phyloP scores from a whole-genome alignment of 2,113 vertebrate species.

The Pelecanoides urinatrix region DNA sequence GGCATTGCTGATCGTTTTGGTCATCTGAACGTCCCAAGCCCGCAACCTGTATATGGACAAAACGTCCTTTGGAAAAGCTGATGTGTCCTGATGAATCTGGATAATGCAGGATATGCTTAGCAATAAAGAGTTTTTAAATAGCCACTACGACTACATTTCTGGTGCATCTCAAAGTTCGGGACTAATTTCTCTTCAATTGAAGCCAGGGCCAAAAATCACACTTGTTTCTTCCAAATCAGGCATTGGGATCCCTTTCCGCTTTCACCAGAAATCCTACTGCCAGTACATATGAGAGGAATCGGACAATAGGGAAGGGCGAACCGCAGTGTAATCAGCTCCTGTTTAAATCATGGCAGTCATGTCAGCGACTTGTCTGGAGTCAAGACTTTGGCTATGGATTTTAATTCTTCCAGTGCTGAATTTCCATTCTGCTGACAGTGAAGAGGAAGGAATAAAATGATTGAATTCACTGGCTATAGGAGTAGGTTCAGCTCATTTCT shows the following conservation, averaged over 20 bases:
- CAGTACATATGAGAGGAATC: accelerated
- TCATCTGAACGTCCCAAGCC: background rate
- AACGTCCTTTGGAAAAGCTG: background rate
- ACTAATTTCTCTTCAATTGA: background rate
- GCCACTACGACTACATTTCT: background rate
- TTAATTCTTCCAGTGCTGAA: background rate
- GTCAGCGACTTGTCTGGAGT: background rate
- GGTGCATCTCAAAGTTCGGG: background rate
- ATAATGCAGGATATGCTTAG: background rate
- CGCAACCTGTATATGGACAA: background rate
- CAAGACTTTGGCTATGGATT: background rate
- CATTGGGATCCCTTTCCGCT: background rate
- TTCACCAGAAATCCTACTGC: background rate
- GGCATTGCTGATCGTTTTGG: too few species aligned
- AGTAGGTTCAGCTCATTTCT: background rate
- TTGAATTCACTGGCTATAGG: background rate
- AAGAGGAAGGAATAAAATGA: background rate
- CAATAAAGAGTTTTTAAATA: background rate
- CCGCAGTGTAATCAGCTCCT: background rate
- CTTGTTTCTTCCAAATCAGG: background rate
- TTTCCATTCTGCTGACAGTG: background rate
- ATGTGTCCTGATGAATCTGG: background rate
- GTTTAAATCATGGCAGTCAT: accelerated
- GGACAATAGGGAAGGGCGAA: accelerated
- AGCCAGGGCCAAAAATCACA: background rate